Conservation (phyloP, 2,888 invertebrate genomes). For the Drosophila rellima region DNA sequence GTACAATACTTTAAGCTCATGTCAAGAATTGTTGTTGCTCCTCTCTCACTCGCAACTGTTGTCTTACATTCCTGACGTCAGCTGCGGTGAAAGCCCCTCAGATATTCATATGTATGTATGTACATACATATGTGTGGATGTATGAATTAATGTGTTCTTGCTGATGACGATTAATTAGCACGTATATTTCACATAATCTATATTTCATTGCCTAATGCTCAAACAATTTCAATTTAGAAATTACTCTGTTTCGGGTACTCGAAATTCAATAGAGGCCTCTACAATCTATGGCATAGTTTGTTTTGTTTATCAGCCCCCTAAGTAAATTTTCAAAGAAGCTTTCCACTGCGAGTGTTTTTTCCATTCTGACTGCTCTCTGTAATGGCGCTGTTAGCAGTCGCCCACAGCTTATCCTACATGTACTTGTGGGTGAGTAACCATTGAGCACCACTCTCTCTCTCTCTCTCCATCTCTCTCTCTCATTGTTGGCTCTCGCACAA, state of each 20-base stretch:
- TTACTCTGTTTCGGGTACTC: constrained; percentile 3
- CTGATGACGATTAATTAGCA: constrained; percentile 69
- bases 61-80: constrained; percentile 41
- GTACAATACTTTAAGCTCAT: constrained; percentile 16
- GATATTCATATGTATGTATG: background rate
- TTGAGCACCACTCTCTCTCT: constrained; percentile 25
- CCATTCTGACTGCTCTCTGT: constrained; percentile 32
- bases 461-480: constrained; percentile 8
- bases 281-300: constrained; percentile 51
- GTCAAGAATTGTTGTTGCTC: constrained; percentile 17
- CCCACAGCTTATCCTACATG: constrained; percentile 41
- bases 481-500: constrained; percentile 16
- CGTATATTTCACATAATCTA: constrained; percentile 58
- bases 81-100: constrained; percentile 27
- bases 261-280: constrained; percentile 9
- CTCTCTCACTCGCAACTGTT: background rate
- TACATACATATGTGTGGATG: background rate
- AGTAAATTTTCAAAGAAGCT: constrained; percentile 54
- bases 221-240: constrained; percentile 20
- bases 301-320: constrained; percentile 66
- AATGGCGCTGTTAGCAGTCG: constrained; percentile 35
- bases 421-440: constrained; percentile 16
- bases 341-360: constrained; percentile 31
- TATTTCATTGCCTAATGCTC: constrained; percentile 45
- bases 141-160: constrained; percentile 9